phyloP scores from a whole-genome alignment of 2,797 vertebrate genomes.

The Clamator glandarius region DNA sequence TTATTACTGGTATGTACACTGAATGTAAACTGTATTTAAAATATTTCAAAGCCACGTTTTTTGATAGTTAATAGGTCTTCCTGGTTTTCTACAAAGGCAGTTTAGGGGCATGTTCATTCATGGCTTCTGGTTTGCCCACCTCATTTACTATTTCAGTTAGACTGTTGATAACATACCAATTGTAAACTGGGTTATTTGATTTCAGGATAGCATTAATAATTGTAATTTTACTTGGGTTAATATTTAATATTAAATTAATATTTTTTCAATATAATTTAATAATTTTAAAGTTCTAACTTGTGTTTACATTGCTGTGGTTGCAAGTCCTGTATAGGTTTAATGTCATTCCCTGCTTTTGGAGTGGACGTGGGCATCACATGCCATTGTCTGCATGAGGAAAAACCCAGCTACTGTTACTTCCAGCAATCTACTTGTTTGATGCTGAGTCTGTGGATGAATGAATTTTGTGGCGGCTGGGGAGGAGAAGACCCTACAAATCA shows the following conservation, averaged over 20 bases:
- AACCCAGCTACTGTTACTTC: neutral
- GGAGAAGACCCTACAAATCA: neutral
- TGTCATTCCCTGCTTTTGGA: neutral
- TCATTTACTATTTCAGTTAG: neutral
- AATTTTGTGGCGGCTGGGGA: neutral
- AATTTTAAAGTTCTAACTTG: neutral
- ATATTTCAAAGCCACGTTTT: neutral
- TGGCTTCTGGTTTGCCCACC: neutral
- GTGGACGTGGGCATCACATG: neutral
- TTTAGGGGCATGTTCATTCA: neutral
- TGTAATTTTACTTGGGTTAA: neutral
- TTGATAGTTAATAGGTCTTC: neutral
- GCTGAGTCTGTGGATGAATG: neutral
- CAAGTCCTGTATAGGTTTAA: neutral
- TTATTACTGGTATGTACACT: neutral
- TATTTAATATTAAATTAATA: neutral
- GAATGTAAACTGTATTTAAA: neutral
- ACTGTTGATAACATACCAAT: neutral
- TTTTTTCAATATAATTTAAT: neutral
- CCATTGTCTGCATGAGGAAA: neutral
- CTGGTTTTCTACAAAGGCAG: neutral
- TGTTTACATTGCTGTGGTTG: neutral
- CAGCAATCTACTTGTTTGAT: rapidly evolving
- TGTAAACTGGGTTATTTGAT: neutral
- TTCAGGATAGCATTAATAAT: neutral